Evolutionary conservation across 2,113 vertebrate species (phyloP).

Genomic region (Zootoca vivipara): DNA sequence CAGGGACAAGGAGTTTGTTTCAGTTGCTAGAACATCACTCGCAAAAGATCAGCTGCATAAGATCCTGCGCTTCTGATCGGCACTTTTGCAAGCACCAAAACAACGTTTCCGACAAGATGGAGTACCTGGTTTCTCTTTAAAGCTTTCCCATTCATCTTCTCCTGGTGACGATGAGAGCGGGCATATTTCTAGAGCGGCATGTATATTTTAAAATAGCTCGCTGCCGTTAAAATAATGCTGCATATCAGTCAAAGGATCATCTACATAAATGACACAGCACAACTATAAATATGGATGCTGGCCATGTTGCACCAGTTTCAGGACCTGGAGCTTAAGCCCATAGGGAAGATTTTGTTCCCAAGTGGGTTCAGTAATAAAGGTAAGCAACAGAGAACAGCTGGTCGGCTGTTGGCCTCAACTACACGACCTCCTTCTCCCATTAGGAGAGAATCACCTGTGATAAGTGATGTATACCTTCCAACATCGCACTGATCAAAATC

Average conservation of each 20-base stretch:
- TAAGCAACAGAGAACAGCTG: neutral
- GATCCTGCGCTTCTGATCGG: neutral
- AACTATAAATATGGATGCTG: neutral
- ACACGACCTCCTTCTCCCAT: too few species aligned
- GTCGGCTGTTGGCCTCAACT: neutral
- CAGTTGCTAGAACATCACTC: rapidly evolving
- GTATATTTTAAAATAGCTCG: slow-evolving; percentile 24
- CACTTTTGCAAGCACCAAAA: neutral
- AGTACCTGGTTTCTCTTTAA: neutral
- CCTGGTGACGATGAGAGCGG: neutral
- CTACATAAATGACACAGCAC: neutral
- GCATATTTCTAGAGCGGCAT: neutral
- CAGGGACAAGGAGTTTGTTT: neutral
- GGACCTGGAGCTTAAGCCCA: neutral
- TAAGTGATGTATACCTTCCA: too few species aligned
- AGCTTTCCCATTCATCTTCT: slow-evolving; percentile 18
- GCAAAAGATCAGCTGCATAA: neutral
- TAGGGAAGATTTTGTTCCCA: neutral
- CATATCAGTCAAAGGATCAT: slow-evolving; percentile 1
- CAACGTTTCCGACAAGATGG: neutral
- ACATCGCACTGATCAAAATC: too few species aligned
- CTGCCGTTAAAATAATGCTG: slow-evolving; percentile 17
- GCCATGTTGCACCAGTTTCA: neutral
- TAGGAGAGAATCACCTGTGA: neutral
- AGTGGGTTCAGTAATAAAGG: neutral